These are phyloP conservation scores for Hofmannophila pseudospretella DNA, from an alignment of 2,888 invertebrate species.

Conservation along the genomic window DNA sequence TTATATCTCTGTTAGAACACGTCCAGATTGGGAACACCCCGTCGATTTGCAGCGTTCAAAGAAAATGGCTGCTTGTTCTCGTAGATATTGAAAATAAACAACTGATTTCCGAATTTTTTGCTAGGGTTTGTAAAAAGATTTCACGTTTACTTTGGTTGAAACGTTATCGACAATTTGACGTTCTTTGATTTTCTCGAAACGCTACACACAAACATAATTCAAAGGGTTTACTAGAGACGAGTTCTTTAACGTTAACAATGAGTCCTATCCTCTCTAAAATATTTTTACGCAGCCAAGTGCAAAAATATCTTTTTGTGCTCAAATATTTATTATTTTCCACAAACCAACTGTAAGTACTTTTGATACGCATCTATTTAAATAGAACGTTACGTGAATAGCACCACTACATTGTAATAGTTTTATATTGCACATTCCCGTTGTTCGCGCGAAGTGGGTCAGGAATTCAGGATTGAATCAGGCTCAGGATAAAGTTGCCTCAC, in stretches of 20 bases:
- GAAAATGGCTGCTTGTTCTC: neutral
- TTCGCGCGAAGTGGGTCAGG: conserved; percentile 11
- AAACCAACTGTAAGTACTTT: neutral
- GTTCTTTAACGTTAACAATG: too few species aligned
- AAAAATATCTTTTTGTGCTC: too few species aligned
- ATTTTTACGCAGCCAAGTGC: too few species aligned
- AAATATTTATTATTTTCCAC: too few species aligned
- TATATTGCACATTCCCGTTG: conserved; percentile 12
- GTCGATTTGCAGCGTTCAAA: neutral
- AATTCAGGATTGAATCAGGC: conserved; percentile 13
- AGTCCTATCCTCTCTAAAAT: too few species aligned
- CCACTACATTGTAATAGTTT: conserved; percentile 15
- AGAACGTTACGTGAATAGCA: conserved; percentile 14
- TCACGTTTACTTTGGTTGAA: neutral
- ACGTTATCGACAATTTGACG: neutral
- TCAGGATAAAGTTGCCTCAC: conserved; percentile 8
- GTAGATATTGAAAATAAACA: neutral
- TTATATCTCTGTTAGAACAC: conserved; percentile 7
- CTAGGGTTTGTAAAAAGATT: neutral
- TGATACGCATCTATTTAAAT: conserved; percentile 11
- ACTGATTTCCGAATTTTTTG: neutral
- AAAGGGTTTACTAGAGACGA: too few species aligned
- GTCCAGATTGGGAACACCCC: conserved; percentile 4
- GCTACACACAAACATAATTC: too few species aligned
- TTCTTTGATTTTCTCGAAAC: neutral